Conservation (phyloP, 2,888 invertebrate species). For the Sicus ferrugineus region DNA sequence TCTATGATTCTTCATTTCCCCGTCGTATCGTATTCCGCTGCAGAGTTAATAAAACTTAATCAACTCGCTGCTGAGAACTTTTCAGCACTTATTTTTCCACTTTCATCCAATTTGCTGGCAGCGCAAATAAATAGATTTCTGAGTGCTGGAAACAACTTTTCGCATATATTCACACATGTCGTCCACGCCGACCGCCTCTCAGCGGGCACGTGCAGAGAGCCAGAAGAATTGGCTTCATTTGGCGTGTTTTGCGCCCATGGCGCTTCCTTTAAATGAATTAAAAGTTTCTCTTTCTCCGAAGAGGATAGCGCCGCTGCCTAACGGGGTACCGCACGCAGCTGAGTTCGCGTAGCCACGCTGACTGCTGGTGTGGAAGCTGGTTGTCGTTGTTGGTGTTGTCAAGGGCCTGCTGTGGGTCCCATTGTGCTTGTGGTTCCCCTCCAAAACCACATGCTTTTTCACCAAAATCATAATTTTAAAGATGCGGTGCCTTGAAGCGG, state of each 20-base stretch:
- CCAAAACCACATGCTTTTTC: constrained; percentile 32
- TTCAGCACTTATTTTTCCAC: constrained; percentile 1
- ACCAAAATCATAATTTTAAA: constrained; percentile 45
- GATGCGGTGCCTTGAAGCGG: constrained; percentile 2
- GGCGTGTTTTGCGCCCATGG: constrained; percentile 37
- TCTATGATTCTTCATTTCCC: constrained; percentile 8
- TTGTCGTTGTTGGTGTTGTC: not conserved
- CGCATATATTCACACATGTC: not conserved
- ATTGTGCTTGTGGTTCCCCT: not conserved
- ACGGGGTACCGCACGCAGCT: constrained; percentile 18
- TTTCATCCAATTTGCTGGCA: constrained; percentile 8
- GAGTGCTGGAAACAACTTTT: not conserved
- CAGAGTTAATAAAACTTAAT: constrained; percentile 24
- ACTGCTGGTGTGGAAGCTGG: not conserved
- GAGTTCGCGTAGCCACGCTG: no score
- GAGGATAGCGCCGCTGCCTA: constrained; percentile 23
- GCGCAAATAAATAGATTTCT: not conserved
- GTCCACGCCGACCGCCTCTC: not conserved
- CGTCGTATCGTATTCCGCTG: no score
- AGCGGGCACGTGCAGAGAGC: not conserved
- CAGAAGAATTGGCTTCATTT: constrained; percentile 43
- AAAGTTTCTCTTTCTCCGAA: constrained; percentile 34
- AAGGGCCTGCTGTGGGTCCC: not conserved
- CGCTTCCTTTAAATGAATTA: constrained; percentile 41
- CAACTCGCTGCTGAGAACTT: not conserved